phyloP scores from a whole-genome alignment of 2,797 vertebrate genomes.

The Cossypha caffra region DNA sequence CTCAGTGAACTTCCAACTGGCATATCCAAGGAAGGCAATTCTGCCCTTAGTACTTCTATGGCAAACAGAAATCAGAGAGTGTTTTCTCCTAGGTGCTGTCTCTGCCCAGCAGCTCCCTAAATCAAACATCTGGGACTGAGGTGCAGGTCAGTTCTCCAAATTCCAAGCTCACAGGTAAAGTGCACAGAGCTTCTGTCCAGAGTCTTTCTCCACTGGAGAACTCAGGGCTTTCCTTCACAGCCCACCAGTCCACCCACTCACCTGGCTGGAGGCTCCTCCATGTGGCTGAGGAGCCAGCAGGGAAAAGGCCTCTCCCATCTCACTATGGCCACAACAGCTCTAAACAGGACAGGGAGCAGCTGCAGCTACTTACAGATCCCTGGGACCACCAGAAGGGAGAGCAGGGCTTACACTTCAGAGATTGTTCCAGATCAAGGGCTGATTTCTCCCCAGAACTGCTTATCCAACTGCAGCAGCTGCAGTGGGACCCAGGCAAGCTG shows the following conservation, averaged over 20 bases:
- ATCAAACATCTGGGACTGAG: neutral
- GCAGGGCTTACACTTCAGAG: neutral
- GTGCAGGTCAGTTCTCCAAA: neutral
- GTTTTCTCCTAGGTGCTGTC: neutral
- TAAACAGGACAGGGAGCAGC: neutral
- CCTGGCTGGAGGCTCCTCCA: constrained; percentile 4
- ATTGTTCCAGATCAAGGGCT: neutral
- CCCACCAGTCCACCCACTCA: neutral
- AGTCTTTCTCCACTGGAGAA: neutral
- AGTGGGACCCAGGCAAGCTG: neutral
- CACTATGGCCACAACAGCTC: neutral
- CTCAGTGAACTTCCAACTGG: neutral
- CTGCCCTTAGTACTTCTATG: neutral
- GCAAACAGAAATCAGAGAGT: neutral
- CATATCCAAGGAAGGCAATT: neutral
- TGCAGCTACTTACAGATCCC: neutral
- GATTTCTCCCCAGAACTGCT: neutral
- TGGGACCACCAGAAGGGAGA: neutral
- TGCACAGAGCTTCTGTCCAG: neutral
- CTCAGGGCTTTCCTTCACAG: neutral
- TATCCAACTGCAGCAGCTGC: neutral
- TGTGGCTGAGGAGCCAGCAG: neutral
- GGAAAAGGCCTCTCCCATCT: neutral
- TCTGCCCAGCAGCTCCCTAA: neutral
- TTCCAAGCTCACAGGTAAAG: neutral